These are phyloP conservation scores for Megalops cyprinoides DNA, from an alignment of 2,797 vertebrate genomes.

Conservation along the genomic window DNA sequence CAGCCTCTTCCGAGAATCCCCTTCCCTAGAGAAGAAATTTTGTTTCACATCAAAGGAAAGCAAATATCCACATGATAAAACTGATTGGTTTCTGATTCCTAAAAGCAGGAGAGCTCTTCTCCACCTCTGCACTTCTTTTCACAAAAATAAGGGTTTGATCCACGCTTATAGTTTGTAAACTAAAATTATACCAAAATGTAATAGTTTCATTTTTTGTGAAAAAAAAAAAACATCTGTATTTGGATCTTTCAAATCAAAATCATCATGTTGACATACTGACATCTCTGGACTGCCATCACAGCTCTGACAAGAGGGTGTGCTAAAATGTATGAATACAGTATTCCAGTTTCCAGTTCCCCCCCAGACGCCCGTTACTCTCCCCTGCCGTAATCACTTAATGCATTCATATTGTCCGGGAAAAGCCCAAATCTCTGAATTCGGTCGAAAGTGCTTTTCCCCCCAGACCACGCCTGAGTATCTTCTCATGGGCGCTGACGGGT, in stretches of 20 bases:
- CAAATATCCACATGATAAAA: slow-evolving; percentile 1
- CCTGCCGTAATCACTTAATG: slow-evolving; percentile 8
- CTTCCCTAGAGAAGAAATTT: not conserved
- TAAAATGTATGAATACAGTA: not conserved
- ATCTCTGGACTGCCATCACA: not conserved
- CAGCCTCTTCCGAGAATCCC: not conserved
- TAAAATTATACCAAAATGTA: too few species aligned
- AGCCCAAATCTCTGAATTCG: slow-evolving; percentile 3
- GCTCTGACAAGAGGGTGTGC: not conserved
- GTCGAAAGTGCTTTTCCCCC: slow-evolving; percentile 10
- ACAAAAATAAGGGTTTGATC: not conserved
- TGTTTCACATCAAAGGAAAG: slow-evolving; percentile 10
- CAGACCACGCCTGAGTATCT: not conserved
- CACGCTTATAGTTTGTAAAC: too few species aligned
- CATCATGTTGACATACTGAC: not conserved
- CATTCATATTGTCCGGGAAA: not conserved
- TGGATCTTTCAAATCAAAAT: not conserved
- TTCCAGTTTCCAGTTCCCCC: slow-evolving; percentile 1
- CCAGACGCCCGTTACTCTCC: not conserved
- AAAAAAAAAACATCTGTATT: too few species aligned
- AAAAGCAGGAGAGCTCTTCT: not conserved
- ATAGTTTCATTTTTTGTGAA: too few species aligned
- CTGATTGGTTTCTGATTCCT: not conserved
- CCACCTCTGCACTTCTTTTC: not conserved
- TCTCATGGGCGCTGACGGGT: slow-evolving; percentile 39